A percentile compares a stretch with the other conserved stretches of the same genome.
Conservation (phyloP, 2,797 vertebrate species). For the Enteromius trimaculatus region DNA sequence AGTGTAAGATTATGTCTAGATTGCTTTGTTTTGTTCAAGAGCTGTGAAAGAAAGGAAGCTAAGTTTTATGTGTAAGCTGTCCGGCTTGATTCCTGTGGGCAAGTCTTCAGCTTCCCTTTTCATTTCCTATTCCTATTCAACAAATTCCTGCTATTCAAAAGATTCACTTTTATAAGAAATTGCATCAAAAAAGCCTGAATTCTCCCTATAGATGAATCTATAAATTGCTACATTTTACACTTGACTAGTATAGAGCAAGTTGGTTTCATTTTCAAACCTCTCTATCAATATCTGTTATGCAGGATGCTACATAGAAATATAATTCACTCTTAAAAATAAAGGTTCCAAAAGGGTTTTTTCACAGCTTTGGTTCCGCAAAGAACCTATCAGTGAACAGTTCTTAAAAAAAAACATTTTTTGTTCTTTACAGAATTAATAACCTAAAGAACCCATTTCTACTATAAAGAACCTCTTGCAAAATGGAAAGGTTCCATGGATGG, state of each 20-base stretch:
- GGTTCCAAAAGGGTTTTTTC: too few species aligned
- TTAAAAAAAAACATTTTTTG: too few species aligned
- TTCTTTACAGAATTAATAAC: too few species aligned
- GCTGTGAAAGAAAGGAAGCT: conserved; percentile 35
- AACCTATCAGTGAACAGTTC: too few species aligned
- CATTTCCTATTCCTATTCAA: conserved; percentile 51
- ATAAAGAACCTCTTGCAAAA: too few species aligned
- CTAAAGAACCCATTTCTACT: too few species aligned
- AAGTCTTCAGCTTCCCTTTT: conserved; percentile 58
- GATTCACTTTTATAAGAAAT: conserved; percentile 60
- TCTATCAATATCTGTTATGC: conserved; percentile 45
- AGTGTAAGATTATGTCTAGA: conserved; percentile 68
- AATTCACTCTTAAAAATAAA: conserved; percentile 15
- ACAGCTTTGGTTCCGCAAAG: too few species aligned
- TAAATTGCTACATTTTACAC: conserved; percentile 65
- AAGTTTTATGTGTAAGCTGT: conserved; percentile 56
- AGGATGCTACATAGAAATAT: conserved; percentile 47
- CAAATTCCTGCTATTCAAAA: conserved; percentile 54
- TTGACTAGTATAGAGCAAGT: conserved; percentile 52
- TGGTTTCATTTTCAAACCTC: conserved; percentile 58
- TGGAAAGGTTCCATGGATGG: too few species aligned
- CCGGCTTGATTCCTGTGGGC: conserved; percentile 61
- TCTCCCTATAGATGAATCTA: conserved; percentile 64
- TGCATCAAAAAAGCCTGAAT: conserved; percentile 64
- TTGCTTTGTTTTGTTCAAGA: conserved; percentile 52